These are phyloP conservation scores for Plebejus anna DNA, from an alignment of 2,888 invertebrate species.

Conservation along the genomic window DNA sequence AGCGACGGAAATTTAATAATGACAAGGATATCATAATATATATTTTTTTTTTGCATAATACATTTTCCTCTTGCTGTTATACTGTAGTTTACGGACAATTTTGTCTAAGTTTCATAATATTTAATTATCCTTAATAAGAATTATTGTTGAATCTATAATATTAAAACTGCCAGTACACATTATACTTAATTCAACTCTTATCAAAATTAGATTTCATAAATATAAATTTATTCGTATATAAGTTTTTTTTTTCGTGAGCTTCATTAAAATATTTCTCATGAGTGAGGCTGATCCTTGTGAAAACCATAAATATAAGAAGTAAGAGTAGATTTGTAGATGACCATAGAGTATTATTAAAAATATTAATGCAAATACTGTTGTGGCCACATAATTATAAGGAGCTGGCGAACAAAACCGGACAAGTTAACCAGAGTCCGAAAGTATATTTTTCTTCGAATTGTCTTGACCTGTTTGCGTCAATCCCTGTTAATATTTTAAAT, in stretches of 20 bases:
- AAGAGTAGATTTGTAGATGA: conserved; percentile 19
- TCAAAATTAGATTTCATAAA: neutral
- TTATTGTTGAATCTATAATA: neutral
- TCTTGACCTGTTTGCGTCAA: no score
- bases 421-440: no score
- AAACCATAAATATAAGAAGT: neutral
- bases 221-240: neutral
- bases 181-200: neutral
- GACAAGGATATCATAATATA: neutral
- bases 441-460: no score
- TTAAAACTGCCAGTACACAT: conserved; percentile 24
- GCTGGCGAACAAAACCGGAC: no score
- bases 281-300: conserved; percentile 1
- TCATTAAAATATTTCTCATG: neutral
- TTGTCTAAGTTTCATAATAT: neutral
- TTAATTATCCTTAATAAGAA: neutral
- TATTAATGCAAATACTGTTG: neutral
- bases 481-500: no score
- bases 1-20: neutral
- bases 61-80: conserved; percentile 10
- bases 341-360: conserved; percentile 22
- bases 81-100: conserved; percentile 7
- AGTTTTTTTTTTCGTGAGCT: conserved; percentile 5
- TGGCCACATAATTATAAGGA: neutral
- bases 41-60: neutral